phyloP scores from a whole-genome alignment of 2,113 vertebrate genomes.

The Lepus americanus region DNA sequence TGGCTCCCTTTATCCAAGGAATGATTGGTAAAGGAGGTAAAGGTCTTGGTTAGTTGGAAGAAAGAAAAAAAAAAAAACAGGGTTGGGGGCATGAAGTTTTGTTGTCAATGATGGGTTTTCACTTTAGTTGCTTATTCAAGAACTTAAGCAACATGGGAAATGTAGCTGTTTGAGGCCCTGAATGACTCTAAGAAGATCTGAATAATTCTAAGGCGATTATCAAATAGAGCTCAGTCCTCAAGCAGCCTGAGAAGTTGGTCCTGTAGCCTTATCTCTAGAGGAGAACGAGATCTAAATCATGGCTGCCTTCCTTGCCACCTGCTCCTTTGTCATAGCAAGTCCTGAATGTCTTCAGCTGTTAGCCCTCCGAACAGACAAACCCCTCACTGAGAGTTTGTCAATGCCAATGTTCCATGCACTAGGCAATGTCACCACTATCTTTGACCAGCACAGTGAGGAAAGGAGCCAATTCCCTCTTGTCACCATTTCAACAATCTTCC shows the following conservation, averaged over 20 bases:
- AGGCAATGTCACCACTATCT: not conserved
- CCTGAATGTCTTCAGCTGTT: not conserved
- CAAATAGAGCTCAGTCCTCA: not conserved
- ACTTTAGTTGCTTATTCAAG: not conserved
- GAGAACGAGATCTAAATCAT: too few species aligned
- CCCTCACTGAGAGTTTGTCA: not conserved
- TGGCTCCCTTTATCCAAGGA: not conserved
- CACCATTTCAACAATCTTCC: not conserved
- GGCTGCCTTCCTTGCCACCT: not conserved
- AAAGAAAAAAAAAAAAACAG: not conserved
- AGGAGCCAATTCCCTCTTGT: not conserved
- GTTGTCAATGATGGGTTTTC: not conserved
- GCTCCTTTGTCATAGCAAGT: not conserved
- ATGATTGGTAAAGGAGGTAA: not conserved
- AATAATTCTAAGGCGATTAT: not conserved
- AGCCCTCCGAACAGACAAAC: not conserved
- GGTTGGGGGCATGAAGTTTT: not conserved
- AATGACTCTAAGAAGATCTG: not conserved
- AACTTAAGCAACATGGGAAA: not conserved
- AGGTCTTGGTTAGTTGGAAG: not conserved
- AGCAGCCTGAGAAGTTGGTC: not conserved
- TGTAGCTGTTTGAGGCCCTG: not conserved
- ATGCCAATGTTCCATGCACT: not conserved
- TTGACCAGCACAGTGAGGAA: not conserved
- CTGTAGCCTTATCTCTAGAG: not conserved